These are phyloP conservation scores for Zelleria hepariella DNA, from an alignment of 2,888 invertebrate genomes.

Conservation along the genomic window DNA sequence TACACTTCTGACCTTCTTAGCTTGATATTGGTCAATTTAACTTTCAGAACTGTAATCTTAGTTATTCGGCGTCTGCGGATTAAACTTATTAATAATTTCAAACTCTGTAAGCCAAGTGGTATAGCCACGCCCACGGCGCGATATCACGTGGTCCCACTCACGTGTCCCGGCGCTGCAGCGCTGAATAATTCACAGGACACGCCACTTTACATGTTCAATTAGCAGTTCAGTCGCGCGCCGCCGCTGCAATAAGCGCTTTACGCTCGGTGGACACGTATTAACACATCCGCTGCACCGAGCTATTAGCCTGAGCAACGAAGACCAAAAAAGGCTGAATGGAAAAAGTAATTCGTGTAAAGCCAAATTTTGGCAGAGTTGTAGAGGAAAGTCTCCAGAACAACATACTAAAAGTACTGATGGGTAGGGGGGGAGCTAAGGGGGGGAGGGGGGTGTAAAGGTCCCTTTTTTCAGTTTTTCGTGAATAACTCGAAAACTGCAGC, in stretches of 20 bases:
- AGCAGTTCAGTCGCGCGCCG: neutral
- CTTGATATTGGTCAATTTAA: neutral
- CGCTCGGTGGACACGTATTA: neutral
- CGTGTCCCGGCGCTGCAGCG: constrained; percentile 1
- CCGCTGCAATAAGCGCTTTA: neutral
- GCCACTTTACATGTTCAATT: constrained; percentile 4
- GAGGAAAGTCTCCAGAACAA: too few species aligned
- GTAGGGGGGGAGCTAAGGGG: too few species aligned
- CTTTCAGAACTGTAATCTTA: neutral
- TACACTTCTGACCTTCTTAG: neutral
- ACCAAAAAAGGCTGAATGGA: too few species aligned
- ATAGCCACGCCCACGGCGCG: neutral
- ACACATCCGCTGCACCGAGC: neutral
- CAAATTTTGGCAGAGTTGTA: too few species aligned
- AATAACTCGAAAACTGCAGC: too few species aligned
- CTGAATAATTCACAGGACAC: constrained; percentile 3
- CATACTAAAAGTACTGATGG: too few species aligned
- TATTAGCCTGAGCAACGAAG: neutral
- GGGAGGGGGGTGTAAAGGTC: too few species aligned
- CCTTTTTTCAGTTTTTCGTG: too few species aligned
- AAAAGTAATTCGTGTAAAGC: too few species aligned
- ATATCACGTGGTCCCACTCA: neutral
- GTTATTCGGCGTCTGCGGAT: too few species aligned
- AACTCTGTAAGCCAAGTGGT: neutral
- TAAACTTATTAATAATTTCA: too few species aligned